These are phyloP conservation scores for Mustela nigripes DNA, from an alignment of 2,113 vertebrate genomes.

Conservation along the genomic window DNA sequence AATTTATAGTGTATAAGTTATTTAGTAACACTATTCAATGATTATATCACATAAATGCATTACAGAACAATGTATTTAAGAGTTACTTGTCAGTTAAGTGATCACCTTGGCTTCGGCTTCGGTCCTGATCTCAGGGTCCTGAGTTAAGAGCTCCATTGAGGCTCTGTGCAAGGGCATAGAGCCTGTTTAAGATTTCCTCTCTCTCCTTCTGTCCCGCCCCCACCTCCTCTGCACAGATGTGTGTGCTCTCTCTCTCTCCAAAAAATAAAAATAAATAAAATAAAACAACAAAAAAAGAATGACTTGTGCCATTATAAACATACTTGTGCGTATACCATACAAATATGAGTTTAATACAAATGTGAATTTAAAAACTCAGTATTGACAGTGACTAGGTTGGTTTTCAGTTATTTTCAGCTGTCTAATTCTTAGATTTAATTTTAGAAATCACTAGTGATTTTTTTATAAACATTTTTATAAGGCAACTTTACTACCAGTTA, in stretches of 20 bases:
- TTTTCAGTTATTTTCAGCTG: neutral
- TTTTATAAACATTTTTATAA: slow-evolving; percentile 4
- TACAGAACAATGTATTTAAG: neutral
- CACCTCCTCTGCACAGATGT: neutral
- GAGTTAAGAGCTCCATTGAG: neutral
- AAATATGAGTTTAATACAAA: neutral
- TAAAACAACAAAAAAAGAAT: neutral
- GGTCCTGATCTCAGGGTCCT: neutral
- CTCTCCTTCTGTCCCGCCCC: neutral
- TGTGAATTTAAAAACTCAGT: neutral
- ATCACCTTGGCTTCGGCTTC: neutral
- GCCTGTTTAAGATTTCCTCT: neutral
- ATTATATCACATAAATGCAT: neutral
- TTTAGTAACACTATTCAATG: neutral
- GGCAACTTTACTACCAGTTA: neutral
- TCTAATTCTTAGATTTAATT: neutral
- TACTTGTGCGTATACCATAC: neutral
- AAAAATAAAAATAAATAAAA: neutral
- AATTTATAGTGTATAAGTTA: neutral
- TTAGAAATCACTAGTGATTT: neutral
- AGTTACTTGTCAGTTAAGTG: neutral
- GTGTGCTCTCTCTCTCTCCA: neutral
- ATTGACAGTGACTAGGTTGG: neutral
- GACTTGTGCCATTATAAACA: neutral
- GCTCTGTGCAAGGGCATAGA: neutral